Evolutionary conservation across 1,140 invertebrate genomes (phyloP).

Genomic region (Drosophila fuyamai): DNA sequence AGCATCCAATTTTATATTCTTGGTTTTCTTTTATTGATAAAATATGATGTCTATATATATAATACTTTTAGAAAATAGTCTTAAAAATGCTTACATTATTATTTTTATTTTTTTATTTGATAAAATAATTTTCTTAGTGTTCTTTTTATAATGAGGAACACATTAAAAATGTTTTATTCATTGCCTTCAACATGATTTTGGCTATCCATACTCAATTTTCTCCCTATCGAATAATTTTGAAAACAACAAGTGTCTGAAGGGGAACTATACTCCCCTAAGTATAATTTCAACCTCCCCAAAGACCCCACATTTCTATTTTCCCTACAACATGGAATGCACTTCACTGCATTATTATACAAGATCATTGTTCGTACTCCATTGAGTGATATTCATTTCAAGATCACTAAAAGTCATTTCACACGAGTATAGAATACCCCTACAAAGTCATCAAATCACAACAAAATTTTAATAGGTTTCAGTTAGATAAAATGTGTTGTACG

Average conservation of each 20-base stretch:
- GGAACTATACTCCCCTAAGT: slow-evolving; percentile 6
- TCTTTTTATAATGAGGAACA: neutral
- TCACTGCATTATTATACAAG: slow-evolving; percentile 15
- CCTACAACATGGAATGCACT: slow-evolving; percentile 8
- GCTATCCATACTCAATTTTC: neutral
- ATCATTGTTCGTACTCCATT: slow-evolving; percentile 21
- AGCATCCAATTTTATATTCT: too few species aligned
- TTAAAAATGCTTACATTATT: neutral
- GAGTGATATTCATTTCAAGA: neutral
- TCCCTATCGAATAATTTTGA: slow-evolving; percentile 6
- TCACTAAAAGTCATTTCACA: slow-evolving; percentile 4
- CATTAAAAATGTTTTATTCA: slow-evolving; percentile 37
- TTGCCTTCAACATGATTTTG: slow-evolving; percentile 33
- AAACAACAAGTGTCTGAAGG: slow-evolving; percentile 17
- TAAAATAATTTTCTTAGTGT: neutral
- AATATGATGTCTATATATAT: too few species aligned
- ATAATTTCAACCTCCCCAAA: slow-evolving; percentile 2
- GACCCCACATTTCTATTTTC: neutral
- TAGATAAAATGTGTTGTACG: too few species aligned
- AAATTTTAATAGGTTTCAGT: neutral
- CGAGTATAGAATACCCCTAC: neutral
- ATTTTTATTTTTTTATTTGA: neutral
- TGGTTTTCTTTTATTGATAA: too few species aligned
- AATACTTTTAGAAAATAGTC: too few species aligned
- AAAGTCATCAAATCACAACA: neutral